A percentile compares a stretch with the other conserved stretches of the same genome.
Evolutionary conservation across 2,113 vertebrate genomes (phyloP).

Genomic region (Irena cyanogastra): DNA sequence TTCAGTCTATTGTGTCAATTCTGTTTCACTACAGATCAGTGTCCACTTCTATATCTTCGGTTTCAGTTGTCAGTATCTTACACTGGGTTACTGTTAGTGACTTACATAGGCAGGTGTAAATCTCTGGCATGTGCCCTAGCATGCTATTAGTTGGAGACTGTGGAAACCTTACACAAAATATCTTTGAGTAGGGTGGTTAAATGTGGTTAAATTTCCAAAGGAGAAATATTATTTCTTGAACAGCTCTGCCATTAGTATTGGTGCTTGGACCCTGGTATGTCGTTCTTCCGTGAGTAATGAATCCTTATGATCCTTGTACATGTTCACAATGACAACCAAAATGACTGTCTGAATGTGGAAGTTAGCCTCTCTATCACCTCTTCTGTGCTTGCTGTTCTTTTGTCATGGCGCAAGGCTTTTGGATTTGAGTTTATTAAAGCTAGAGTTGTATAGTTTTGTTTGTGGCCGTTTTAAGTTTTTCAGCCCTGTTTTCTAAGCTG

Average conservation of each 20-base stretch:
- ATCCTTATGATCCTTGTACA: neutral
- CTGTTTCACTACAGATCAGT: neutral
- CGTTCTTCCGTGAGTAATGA: neutral
- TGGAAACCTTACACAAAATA: neutral
- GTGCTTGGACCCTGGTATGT: neutral
- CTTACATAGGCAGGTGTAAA: neutral
- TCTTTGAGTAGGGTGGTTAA: neutral
- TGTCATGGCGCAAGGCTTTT: neutral
- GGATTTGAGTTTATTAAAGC: neutral
- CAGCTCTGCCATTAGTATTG: neutral
- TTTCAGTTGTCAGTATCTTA: neutral
- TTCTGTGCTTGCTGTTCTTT: neutral
- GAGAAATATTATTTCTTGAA: neutral
- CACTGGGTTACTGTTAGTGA: neutral
- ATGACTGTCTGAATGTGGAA: neutral
- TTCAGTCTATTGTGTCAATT: neutral
- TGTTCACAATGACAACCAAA: neutral
- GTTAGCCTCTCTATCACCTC: neutral
- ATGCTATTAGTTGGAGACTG: neutral
- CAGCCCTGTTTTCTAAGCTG: neutral
- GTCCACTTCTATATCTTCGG: neutral
- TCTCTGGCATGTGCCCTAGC: neutral
- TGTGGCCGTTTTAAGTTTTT: neutral
- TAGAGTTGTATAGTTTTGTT: neutral
- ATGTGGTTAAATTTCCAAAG: neutral